A percentile compares a stretch with the other conserved stretches of the same genome.
Evolutionary conservation across 2,888 invertebrate species (phyloP).

Genomic region (Xylota sylvarum): DNA sequence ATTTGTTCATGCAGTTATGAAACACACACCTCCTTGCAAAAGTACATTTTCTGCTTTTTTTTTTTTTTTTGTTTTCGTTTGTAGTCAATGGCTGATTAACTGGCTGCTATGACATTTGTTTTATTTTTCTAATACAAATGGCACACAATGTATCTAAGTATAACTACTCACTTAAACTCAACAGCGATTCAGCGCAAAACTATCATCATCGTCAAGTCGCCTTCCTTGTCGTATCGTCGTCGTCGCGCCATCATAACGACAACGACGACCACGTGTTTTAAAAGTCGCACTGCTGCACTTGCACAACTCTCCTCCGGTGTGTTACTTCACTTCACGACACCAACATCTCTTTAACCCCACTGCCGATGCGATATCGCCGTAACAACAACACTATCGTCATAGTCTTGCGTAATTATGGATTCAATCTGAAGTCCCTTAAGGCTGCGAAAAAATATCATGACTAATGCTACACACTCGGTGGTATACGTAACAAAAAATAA

Average conservation of each 20-base stretch:
- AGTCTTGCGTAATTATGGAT: constrained; percentile 66
- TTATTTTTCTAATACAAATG: constrained; percentile 26
- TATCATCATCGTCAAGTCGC: constrained; percentile 28
- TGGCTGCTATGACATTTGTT: neutral
- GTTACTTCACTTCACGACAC: constrained; percentile 15
- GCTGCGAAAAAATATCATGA: constrained; percentile 59
- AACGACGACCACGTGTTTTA: constrained; percentile 46
- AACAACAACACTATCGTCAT: constrained; percentile 10
- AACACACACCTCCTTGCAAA: constrained; percentile 26
- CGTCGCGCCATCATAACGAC: neutral
- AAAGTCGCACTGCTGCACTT: constrained; percentile 50
- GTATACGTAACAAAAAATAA: constrained; percentile 67
- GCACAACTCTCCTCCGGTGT: constrained; percentile 57
- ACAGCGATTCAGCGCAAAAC: constrained; percentile 47
- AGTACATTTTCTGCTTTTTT: neutral
- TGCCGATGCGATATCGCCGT: neutral
- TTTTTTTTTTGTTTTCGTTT: neutral
- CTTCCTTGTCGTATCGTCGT: constrained; percentile 17
- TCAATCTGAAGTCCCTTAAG: constrained; percentile 67
- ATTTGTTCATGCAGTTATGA: constrained; percentile 40
- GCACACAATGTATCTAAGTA: constrained; percentile 20
- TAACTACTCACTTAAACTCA: constrained; percentile 39
- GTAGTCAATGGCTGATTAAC: constrained; percentile 21
- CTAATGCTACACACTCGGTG: constrained; percentile 59
- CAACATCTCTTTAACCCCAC: neutral